These are phyloP conservation scores for Pollimyrus isidori DNA, from an alignment of 2,113 vertebrate species.

Conservation along the genomic window DNA sequence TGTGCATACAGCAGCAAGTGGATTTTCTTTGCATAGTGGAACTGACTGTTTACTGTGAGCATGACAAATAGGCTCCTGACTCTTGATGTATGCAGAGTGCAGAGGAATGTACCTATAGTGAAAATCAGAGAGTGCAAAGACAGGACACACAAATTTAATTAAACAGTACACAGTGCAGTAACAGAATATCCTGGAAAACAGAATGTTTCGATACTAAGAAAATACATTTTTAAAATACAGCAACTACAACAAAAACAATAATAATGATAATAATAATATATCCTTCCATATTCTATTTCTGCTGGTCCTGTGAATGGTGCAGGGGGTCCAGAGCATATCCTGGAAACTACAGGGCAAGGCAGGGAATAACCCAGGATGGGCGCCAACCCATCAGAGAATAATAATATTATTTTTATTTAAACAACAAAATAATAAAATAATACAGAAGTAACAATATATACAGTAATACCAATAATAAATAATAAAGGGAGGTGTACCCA, in stretches of 20 bases:
- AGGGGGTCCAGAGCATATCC: neutral
- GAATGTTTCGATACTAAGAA: neutral
- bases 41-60: neutral
- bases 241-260: neutral
- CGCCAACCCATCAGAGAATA: neutral
- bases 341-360: neutral
- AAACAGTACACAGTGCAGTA: too few species aligned
- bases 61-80: neutral
- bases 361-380: neutral
- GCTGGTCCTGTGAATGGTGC: neutral
- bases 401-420: neutral
- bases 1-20: neutral
- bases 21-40: neutral
- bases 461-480: neutral
- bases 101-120: neutral
- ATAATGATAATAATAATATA: neutral
- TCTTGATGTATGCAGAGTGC: neutral
- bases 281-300: neutral
- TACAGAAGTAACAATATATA: neutral
- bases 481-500: neutral
- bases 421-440: neutral
- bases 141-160: neutral
- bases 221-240: neutral
- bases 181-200: neutral
- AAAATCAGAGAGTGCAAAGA: neutral